Base-by-base conservation (phyloP, 2,113 vertebrate species). In the Budorcas taxicolor region DNA sequence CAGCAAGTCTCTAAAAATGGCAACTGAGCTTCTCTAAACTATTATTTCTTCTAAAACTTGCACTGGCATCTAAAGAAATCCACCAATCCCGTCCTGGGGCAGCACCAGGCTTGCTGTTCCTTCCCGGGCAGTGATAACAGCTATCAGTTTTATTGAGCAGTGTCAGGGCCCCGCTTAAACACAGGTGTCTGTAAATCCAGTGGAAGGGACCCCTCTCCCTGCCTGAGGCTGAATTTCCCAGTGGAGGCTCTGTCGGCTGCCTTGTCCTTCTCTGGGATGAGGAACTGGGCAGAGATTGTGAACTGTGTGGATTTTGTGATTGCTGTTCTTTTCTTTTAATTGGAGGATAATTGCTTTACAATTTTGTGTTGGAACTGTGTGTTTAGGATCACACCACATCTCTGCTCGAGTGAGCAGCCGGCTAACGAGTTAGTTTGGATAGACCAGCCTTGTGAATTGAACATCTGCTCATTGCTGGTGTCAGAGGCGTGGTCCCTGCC, bases 1-100 rank as follows among this genome's bases (percentile, higher is more conserved):
- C 3, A 29, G 50, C 57, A 58, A 23, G 58, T 33, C 27, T 87
- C 94, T 94, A 19, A 55, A 87, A 27, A 81, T 31, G 55, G 45
- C 36, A 60, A 10, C 62, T 4, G 1, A 13, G 21, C 50, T 86
- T 90, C 80, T 92, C 90, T 62, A 57, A 87, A 89, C 10, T 67
- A 25, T 76, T 52, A 33, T 80, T 93, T 93, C 97, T 95, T 93
- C 31, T 36, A 53, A 74, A 71, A 71, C 78, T 74, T 62, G 14
- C 11, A 6, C 2, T 78, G 62, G 82, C 27, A 1, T 23, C 62
- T 36, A 55, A 17, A 92, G 80, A 62, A 25, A 36, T 4, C 10
- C 10, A 4, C 58, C 76, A 43, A 0, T 21, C 29, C 64, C 40
- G 5, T 62, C 80, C 87, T 14, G 25, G 29, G 6, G 55, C 8